Conservation (phyloP, 2,797 vertebrate genomes). For the Florisuga fusca region DNA sequence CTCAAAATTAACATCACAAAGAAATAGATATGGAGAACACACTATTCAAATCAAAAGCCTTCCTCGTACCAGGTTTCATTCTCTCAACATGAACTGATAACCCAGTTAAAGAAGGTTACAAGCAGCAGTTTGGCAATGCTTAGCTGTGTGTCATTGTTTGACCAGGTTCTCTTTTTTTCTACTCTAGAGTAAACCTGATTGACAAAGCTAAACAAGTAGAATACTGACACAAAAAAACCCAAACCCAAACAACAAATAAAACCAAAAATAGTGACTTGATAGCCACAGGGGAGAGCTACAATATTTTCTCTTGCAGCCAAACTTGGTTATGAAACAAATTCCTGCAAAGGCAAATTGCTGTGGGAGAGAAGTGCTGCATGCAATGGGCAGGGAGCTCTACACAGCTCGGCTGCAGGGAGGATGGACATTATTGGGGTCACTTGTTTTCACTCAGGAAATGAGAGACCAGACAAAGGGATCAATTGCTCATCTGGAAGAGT, state of each 20-base stretch:
- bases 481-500: background rate
- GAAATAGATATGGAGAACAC: background rate
- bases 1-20: constrained; percentile 8
- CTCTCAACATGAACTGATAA: background rate
- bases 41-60: constrained; percentile 19
- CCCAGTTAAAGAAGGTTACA: background rate
- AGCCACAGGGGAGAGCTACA: background rate
- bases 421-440: background rate
- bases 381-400: background rate
- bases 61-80: background rate
- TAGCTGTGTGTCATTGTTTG: background rate
- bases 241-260: background rate
- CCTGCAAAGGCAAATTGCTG: background rate
- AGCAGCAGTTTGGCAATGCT: background rate
- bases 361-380: constrained; percentile 11
- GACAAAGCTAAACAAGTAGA: constrained; percentile 1
- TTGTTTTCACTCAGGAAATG: background rate
- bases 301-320: background rate
- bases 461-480: background rate
- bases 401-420: background rate
- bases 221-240: background rate
- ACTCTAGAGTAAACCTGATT: constrained; percentile 2
- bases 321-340: constrained; percentile 17
- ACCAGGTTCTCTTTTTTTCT: background rate
- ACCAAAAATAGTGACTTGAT: background rate